Evolutionary conservation across 2,888 invertebrate species (phyloP).

Genomic region (Trachelus tabidus): DNA sequence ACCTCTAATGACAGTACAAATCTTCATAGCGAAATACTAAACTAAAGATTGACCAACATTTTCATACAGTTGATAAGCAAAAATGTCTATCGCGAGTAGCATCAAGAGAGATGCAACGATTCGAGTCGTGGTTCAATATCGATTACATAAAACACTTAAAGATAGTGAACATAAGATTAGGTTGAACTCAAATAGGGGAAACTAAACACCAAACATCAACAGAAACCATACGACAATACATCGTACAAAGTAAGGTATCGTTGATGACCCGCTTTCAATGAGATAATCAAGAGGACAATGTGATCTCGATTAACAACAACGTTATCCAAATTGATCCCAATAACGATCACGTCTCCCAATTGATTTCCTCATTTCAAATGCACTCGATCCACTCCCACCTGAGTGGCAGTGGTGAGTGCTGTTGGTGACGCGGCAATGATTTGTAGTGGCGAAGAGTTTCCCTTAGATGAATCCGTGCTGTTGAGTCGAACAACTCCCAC

Average conservation of each 20-base stretch:
- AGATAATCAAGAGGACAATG: not conserved
- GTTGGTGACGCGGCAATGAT: slow-evolving; percentile 63
- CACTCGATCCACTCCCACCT: slow-evolving; percentile 61
- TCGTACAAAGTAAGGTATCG: not conserved
- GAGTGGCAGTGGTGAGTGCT: slow-evolving; percentile 63
- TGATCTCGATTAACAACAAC: not conserved
- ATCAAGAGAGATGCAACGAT: slow-evolving; percentile 22
- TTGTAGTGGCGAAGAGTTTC: slow-evolving; percentile 66
- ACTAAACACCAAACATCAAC: slow-evolving; percentile 54
- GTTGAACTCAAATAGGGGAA: slow-evolving; percentile 63
- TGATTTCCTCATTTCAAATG: not conserved
- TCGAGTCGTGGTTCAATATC: slow-evolving; percentile 25
- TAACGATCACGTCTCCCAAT: not conserved
- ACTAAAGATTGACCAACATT: not conserved
- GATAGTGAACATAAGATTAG: slow-evolving; percentile 42
- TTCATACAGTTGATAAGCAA: not conserved
- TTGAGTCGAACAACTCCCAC: slow-evolving; percentile 57
- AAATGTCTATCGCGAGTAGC: not conserved
- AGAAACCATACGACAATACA: slow-evolving; percentile 27
- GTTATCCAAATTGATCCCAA: not conserved
- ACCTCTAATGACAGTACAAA: not conserved
- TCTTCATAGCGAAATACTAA: not conserved
- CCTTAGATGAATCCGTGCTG: slow-evolving; percentile 64
- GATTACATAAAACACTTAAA: slow-evolving; percentile 31
- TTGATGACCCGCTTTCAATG: not conserved